Evolutionary conservation across 2,113 vertebrate species (phyloP).

Genomic region (Neopipo cinnamomea): DNA sequence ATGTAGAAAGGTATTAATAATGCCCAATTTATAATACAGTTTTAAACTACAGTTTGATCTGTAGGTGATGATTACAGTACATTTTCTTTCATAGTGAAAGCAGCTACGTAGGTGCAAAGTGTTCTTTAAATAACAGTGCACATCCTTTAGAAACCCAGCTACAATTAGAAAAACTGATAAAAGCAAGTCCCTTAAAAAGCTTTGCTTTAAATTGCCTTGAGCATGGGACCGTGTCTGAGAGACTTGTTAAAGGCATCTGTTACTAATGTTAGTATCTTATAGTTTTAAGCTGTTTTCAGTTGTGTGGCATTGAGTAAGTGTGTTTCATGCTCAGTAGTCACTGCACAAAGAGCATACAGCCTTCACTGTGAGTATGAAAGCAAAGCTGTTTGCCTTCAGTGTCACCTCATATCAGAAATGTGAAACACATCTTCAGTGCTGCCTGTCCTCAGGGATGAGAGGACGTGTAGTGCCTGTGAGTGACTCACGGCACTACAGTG

Average conservation of each 20-base stretch:
- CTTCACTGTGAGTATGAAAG: neutral
- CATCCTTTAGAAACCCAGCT: neutral
- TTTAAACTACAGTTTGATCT: neutral
- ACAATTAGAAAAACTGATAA: neutral
- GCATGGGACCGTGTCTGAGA: neutral
- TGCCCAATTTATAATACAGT: neutral
- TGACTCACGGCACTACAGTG: neutral
- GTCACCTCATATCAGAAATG: neutral
- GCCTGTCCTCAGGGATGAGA: neutral
- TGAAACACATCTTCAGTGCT: neutral
- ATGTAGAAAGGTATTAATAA: neutral
- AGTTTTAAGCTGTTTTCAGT: neutral
- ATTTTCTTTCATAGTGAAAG: neutral
- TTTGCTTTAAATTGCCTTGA: neutral
- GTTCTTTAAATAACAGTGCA: neutral
- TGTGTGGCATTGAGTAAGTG: neutral
- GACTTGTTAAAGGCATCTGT: neutral
- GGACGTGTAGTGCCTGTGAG: neutral
- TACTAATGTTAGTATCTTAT: neutral
- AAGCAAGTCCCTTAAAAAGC: neutral
- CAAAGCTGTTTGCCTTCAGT: neutral
- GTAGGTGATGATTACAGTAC: neutral
- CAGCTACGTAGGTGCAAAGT: neutral
- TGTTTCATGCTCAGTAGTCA: neutral
- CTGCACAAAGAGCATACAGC: neutral